Percentiles rank a stretch among this genome's conserved stretches.
Conservation (phyloP, 1,140 invertebrate genomes). For the Rhizoglyphus robini region DNA sequence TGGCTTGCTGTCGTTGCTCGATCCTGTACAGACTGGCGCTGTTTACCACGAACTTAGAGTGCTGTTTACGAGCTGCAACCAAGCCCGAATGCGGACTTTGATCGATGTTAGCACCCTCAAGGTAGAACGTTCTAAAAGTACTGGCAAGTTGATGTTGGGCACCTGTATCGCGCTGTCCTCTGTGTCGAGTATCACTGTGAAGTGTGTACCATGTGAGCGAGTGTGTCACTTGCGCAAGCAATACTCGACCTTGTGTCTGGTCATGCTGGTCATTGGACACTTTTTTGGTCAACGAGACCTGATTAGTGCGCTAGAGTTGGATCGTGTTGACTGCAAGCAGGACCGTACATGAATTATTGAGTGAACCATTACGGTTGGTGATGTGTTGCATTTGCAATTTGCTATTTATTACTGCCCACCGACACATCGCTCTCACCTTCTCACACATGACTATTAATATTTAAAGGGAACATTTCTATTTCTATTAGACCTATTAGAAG, state of each 20-base stretch:
- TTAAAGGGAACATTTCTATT: no score
- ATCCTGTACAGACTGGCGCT: neutral
- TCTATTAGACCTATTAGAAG: no score
- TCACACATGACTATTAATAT: no score
- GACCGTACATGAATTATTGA: neutral
- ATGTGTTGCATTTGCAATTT: no score
- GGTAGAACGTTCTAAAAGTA: neutral
- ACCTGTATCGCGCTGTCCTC: no score
- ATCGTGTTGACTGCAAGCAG: neutral
- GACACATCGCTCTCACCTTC: no score
- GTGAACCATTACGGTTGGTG: neutral
- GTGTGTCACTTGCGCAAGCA: neutral
- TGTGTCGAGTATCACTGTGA: neutral
- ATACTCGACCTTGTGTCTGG: neutral
- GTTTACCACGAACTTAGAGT: constrained; percentile 3
- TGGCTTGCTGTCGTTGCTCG: constrained; percentile 1
- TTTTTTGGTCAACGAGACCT: constrained; percentile 12
- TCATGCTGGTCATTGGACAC: constrained; percentile 5
- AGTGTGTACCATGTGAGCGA: neutral
- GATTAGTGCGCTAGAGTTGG: neutral
- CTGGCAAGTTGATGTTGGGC: neutral
- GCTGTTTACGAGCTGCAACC: neutral
- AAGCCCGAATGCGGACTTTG: neutral
- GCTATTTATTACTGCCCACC: no score
- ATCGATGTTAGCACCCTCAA: neutral